These are phyloP conservation scores for Myzus persicae DNA, from an alignment of 1,140 invertebrate species.

Conservation along the genomic window DNA sequence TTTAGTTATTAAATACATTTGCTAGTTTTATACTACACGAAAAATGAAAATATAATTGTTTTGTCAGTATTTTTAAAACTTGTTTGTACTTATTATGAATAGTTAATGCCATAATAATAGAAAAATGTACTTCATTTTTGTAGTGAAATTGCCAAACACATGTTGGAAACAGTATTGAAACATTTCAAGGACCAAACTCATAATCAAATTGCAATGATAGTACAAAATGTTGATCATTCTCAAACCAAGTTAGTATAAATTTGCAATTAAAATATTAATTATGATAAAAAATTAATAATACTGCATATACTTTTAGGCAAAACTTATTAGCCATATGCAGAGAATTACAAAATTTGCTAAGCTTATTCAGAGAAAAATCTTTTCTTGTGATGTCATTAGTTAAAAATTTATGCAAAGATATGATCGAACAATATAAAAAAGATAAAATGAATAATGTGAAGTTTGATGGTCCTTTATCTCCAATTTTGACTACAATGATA, in stretches of 20 bases:
- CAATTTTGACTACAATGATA: slow-evolving; percentile 43
- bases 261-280: background rate
- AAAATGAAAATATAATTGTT: background rate
- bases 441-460: slow-evolving; percentile 36
- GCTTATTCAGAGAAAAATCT: slow-evolving; percentile 34
- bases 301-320: slow-evolving; percentile 25
- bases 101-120: background rate
- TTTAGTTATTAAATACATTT: background rate
- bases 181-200: background rate
- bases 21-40: background rate
- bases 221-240: slow-evolving; percentile 46
- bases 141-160: slow-evolving; percentile 36
- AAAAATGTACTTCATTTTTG: background rate
- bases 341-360: slow-evolving; percentile 26
- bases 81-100: background rate
- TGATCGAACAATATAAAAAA: slow-evolving; percentile 44
- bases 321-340: slow-evolving; percentile 40
- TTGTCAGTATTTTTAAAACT: background rate
- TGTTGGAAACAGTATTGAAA: slow-evolving; percentile 24
- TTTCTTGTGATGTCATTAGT: slow-evolving; percentile 45
- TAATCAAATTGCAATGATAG: slow-evolving; percentile 30
- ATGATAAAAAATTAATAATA: background rate
- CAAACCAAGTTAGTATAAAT: slow-evolving; percentile 44
- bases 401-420: slow-evolving; percentile 52
- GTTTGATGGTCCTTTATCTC: slow-evolving; percentile 22